Base-by-base conservation (phyloP, 2,113 vertebrate species). In the Proterorhinus semilunaris region DNA sequence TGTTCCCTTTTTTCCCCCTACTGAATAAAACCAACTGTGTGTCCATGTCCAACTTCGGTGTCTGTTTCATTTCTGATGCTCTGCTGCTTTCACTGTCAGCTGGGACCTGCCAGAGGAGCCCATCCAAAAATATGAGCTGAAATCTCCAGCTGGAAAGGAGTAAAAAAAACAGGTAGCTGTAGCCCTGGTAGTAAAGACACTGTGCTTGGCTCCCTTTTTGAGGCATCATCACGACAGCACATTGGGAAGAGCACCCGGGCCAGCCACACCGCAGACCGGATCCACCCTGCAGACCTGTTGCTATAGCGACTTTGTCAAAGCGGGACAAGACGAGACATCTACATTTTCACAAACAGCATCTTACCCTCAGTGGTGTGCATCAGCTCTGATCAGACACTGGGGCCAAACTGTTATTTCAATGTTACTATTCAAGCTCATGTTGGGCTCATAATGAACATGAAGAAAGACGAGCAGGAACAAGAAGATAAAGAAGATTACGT, bases 281-380 rank as follows among this genome's bases (percentile, higher is more conserved):
- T 49, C 81, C 71, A 70, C 76, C 73, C 66, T 69, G 83, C 78
- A 78, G 83, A 89, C 73, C 88, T 85, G 91, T 91, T 90, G 90
- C 90, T 91, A 86, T 58, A 80, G 90, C 82, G 82, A 91, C 90
- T 74, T 72, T 72, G 70, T 83, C 78, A 85, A 77, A 75, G 73
- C 78, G 76, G 17, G 54, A 68, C 49, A 54, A 74, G 48, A 62
- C 51, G 73, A 36, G 66, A 68, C 52, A 74, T 84, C 51, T 75
- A 36, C 36, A 74, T 65, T 72, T 65, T 46, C n/a, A 79, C 53
- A 55, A 55, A 55, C 45, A 82, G 78, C 58, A 72, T 68, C 69
- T 74, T 62, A 13, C 45, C 48, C 69, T 10, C 21, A 79, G 76
- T 74, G 76, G 69, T 65, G 8, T 50, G 49, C 21, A 65, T 68